A percentile compares a stretch with the other conserved stretches of the same genome.
Conservation (phyloP, 2,797 vertebrate species). For the Borostomias antarcticus region DNA sequence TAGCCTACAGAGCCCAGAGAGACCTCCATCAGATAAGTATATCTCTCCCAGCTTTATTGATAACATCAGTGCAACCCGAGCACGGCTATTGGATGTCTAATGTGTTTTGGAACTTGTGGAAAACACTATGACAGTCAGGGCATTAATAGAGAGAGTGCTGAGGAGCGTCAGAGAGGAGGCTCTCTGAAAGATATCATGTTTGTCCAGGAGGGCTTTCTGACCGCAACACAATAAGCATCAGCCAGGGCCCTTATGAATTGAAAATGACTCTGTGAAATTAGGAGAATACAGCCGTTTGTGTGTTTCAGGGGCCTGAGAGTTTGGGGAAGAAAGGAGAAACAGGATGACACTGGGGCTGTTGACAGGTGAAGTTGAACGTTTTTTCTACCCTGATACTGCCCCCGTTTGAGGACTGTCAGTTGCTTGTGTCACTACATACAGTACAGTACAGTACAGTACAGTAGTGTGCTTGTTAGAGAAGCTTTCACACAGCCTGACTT, state of each 20-base stretch:
- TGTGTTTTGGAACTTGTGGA: constrained; percentile 76
- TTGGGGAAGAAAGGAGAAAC: background rate
- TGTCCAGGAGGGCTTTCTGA: constrained; percentile 66
- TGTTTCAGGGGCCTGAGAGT: constrained; percentile 44
- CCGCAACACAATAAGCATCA: constrained; percentile 58
- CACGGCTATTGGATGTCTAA: constrained; percentile 79
- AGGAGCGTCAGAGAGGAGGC: constrained; percentile 66
- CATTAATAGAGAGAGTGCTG: constrained; percentile 44
- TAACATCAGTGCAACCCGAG: constrained; percentile 77
- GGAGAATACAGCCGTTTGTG: constrained; percentile 46
- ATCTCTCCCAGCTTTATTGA: constrained; percentile 68
- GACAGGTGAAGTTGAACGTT: background rate
- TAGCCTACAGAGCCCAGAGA: constrained; percentile 45
- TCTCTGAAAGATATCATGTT: constrained; percentile 72
- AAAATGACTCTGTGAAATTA: constrained; percentile 57
- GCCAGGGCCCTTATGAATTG: constrained; percentile 38
- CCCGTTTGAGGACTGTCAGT: too few relatives aligned
- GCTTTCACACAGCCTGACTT: too few relatives aligned
- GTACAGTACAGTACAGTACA: too few relatives aligned
- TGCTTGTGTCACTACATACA: too few relatives aligned
- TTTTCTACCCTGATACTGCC: too few relatives aligned
- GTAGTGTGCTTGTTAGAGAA: background rate
- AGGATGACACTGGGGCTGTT: background rate
- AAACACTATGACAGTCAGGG: constrained; percentile 75
- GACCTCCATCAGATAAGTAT: constrained; percentile 61